Conservation (phyloP, 2,888 invertebrate genomes). For the Ormia ochracea region DNA sequence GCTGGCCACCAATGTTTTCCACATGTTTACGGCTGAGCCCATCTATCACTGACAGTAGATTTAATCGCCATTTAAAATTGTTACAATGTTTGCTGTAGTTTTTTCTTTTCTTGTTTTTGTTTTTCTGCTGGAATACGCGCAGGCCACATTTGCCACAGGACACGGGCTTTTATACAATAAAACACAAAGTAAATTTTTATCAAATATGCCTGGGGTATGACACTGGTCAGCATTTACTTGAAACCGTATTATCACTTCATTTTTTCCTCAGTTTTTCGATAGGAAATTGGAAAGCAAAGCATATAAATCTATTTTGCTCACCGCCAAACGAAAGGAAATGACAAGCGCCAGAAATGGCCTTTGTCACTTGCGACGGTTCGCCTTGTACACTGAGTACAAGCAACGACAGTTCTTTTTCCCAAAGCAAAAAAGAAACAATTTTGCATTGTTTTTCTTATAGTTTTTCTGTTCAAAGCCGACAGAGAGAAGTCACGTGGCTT, state of each 20-base stretch:
- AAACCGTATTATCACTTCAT: conserved; percentile 63
- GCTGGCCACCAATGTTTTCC: conserved; percentile 3
- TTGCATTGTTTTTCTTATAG: conserved; percentile 1
- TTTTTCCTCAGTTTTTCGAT: not conserved
- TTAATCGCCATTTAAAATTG: conserved; percentile 75
- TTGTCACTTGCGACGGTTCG: conserved; percentile 45
- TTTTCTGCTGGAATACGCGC: not conserved
- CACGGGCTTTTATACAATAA: conserved; percentile 38
- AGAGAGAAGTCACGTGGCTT: conserved; percentile 57
- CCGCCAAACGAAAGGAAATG: conserved; percentile 61
- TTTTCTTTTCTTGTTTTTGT: not conserved
- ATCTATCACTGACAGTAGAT: conserved; percentile 74
- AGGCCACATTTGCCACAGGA: conserved; percentile 51
- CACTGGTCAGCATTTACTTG: conserved; percentile 69
- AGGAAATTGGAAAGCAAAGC: conserved; percentile 7
- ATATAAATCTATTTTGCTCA: conserved; percentile 68
- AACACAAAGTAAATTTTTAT: conserved; percentile 54
- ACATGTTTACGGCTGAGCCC: conserved; percentile 53
- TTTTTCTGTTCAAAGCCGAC: not conserved
- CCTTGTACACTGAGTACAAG: not conserved
- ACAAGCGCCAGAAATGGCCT: conserved; percentile 54
- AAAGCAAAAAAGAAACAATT: not conserved
- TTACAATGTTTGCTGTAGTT: conserved; percentile 59
- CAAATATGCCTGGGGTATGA: conserved; percentile 48
- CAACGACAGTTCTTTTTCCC: not conserved